These are phyloP conservation scores for Pelodytes ibericus DNA, from an alignment of 2,797 vertebrate genomes.

Conservation along the genomic window DNA sequence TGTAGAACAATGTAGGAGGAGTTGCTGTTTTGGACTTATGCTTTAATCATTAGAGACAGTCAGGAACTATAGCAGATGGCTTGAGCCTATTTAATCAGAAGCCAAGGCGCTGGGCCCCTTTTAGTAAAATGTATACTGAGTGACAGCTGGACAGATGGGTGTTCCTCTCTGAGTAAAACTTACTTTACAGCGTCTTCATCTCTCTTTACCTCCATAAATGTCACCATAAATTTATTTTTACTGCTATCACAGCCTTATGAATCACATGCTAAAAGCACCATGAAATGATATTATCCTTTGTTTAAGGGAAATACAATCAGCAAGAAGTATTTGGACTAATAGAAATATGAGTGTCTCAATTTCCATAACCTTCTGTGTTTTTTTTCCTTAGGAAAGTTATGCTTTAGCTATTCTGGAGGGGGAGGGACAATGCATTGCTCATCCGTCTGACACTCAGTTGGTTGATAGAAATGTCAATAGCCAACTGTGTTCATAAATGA, in stretches of 20 bases:
- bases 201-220: slow-evolving; percentile 18
- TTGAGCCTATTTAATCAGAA: slow-evolving; percentile 64
- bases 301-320: slow-evolving; percentile 3
- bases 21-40: slow-evolving; percentile 33
- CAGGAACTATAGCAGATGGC: slow-evolving; percentile 77
- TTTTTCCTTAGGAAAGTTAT: not conserved
- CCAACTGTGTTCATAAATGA: not conserved
- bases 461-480: not conserved
- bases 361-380: not conserved
- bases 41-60: slow-evolving; percentile 66
- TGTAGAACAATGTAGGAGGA: slow-evolving; percentile 27
- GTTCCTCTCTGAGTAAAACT: slow-evolving; percentile 38
- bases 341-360: not conserved
- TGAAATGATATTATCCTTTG: slow-evolving; percentile 14
- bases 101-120: slow-evolving; percentile 55
- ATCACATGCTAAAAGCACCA: not conserved
- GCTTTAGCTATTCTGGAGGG: not conserved
- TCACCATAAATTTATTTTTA: slow-evolving; percentile 45
- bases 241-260: not conserved
- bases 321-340: not conserved
- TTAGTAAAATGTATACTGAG: slow-evolving; percentile 53
- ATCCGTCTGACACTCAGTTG: not conserved
- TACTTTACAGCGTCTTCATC: slow-evolving; percentile 16
- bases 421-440: not conserved
- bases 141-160: slow-evolving; percentile 58